Base-by-base conservation (phyloP, 2,888 invertebrate genomes). In the Ceriagrion tenellum region DNA sequence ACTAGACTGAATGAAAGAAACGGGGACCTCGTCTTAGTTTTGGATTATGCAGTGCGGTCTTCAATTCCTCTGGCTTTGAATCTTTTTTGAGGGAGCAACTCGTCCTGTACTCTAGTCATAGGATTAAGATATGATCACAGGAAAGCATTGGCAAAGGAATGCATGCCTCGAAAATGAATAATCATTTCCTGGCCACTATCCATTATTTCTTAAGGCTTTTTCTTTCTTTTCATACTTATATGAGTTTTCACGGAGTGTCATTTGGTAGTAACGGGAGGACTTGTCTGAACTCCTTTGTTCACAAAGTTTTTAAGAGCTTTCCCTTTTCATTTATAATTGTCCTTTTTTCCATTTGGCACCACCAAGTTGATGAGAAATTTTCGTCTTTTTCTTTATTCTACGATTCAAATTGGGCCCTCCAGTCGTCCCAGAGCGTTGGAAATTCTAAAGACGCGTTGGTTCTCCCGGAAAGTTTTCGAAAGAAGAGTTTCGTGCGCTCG, bases 241-340 rank as follows among this genome's bases (percentile, higher is more conserved):
- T 13, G 35, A 35, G 12, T 81, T 81, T 35, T 35, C 18, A 4
- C 81, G 23, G n/a, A 26, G 26, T 69, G n/a, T 69, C 35, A 16
- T 81, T 81, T 81, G 81, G 30, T 81, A 81, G 81, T 35, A 35
- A 35, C 13, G 81, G 35, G 12, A 35, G 81, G 35, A 81, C 35
- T 81, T 16, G 81, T 35, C 35, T 81, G 30, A 16, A 18, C 81
- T 35, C 81, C 81, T 81, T 81, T 81, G 35, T 81, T 81, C 81
- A 16, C 13, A 4, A 81, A 81, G 81, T 81, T 81, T 35, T 30
- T 30, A 81, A 81, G 81, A 81, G 35, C 81, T 81, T 81, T 81
- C 81, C 81, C 81, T 81, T 81, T 81, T 81, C 81, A 81, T 81
- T 81, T 81, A 81, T 81, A 35, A 13, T 35, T 81, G 13, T 81